Evolutionary conservation across 2,888 invertebrate species (phyloP).

Genomic region (Carterocephalus palaemon): DNA sequence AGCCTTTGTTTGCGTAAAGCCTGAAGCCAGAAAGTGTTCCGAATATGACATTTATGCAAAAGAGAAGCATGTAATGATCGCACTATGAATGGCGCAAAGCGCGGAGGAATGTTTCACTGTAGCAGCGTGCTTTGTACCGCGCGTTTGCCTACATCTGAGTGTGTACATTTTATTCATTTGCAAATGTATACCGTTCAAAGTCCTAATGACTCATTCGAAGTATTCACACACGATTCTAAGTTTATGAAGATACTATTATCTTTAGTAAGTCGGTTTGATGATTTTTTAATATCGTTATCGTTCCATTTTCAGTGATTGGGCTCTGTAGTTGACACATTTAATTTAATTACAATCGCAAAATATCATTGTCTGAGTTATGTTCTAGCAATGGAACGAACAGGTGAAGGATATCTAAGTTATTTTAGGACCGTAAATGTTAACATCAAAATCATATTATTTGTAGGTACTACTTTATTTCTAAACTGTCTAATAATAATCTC

Average conservation of each 20-base stretch:
- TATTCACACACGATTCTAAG: conserved; percentile 7
- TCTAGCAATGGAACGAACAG: too few relatives aligned
- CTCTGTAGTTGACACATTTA: too few relatives aligned
- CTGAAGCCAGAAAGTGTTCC: not conserved
- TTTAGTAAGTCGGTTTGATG: too few relatives aligned
- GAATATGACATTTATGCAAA: conserved; percentile 17
- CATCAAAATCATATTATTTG: too few relatives aligned
- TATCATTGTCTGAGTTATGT: too few relatives aligned
- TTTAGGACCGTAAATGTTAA: too few relatives aligned
- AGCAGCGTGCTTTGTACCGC: conserved; percentile 18
- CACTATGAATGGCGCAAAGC: conserved; percentile 20
- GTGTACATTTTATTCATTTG: conserved; percentile 22
- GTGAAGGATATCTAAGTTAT: too few relatives aligned
- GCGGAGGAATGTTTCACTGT: conserved; percentile 17
- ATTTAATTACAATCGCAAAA: too few relatives aligned
- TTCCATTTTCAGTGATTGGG: too few relatives aligned
- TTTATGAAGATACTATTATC: conserved; percentile 13
- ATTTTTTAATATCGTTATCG: too few relatives aligned
- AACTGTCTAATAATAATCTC: too few relatives aligned
- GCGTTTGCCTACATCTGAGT: conserved; percentile 24
- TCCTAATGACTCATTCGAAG: conserved; percentile 24
- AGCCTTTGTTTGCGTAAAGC: not conserved
- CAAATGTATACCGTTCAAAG: conserved; percentile 26
- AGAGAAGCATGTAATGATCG: conserved; percentile 10
- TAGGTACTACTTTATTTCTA: too few relatives aligned